Evolutionary conservation across 1,140 invertebrate species (phyloP).

Genomic region (Vollenhovia emeryi): DNA sequence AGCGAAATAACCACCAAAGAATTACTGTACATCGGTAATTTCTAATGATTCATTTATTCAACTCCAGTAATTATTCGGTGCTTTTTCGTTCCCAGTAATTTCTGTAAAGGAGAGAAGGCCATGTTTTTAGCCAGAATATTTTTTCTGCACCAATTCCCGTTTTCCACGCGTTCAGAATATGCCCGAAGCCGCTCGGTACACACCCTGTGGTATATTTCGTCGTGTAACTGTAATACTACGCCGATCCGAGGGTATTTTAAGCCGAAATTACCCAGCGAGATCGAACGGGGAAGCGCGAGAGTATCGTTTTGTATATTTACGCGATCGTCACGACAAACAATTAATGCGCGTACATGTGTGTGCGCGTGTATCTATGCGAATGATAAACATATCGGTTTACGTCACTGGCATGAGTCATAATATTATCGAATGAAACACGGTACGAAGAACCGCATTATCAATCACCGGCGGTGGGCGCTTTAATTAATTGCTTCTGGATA

Average conservation of each 20-base stretch:
- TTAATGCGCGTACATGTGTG: neutral
- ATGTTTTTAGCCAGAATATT: neutral
- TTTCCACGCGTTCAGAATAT: neutral
- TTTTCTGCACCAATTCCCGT: neutral
- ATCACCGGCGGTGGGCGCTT: neutral
- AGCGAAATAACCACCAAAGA: too few relatives aligned
- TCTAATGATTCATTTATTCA: too few relatives aligned
- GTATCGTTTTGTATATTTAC: neutral
- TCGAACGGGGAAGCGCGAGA: neutral
- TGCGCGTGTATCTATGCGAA: neutral
- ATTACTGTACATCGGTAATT: too few relatives aligned
- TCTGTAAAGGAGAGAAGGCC: too few relatives aligned
- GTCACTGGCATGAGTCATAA: slow-evolving; percentile 35
- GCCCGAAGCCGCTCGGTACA: neutral
- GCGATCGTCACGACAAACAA: neutral
- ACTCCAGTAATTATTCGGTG: too few relatives aligned
- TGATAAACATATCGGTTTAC: slow-evolving; percentile 21
- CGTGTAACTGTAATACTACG: neutral
- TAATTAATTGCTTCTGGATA: neutral
- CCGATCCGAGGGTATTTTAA: slow-evolving; percentile 8
- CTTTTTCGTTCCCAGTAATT: too few relatives aligned
- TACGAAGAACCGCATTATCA: slow-evolving; percentile 29
- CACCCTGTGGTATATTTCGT: neutral
- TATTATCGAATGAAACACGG: neutral
- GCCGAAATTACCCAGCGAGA: neutral